Evolutionary conservation across 2,113 vertebrate genomes (phyloP).

Genomic region (Cephalopterus ornatus): DNA sequence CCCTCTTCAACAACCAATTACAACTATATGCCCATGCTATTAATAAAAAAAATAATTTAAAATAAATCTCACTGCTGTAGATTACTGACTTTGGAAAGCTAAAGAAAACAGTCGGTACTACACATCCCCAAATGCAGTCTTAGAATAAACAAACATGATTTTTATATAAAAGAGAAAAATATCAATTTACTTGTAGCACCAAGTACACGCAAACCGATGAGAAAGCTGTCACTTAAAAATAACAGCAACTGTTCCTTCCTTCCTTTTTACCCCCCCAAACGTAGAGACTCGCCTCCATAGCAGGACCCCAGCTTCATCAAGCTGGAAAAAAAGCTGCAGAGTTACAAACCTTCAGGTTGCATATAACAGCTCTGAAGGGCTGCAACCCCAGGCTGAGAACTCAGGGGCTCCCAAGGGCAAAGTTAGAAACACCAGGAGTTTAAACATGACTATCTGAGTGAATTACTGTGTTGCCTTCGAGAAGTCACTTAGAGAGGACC

Average conservation of each 20-base stretch:
- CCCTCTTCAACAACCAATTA: background rate
- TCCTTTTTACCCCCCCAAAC: background rate
- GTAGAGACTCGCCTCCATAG: background rate
- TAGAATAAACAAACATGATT: background rate
- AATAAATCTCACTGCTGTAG: background rate
- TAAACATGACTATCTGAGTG: background rate
- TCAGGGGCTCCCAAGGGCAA: background rate
- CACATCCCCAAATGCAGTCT: background rate
- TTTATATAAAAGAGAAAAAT: background rate
- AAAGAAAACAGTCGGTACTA: background rate
- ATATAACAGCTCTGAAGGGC: background rate
- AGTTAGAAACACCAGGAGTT: background rate
- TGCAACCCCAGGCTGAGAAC: background rate
- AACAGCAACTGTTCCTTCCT: background rate
- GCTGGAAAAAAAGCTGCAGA: background rate
- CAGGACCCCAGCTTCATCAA: background rate
- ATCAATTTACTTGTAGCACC: background rate
- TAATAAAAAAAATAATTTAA: background rate
- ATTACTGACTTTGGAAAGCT: background rate
- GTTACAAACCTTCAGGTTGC: background rate
- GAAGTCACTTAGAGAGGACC: constrained; percentile 15
- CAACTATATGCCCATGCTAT: background rate
- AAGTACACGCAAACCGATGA: background rate
- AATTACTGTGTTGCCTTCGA: constrained; percentile 16
- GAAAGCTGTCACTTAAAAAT: constrained; percentile 14